phyloP scores from a whole-genome alignment of 2,113 vertebrate species.

The Tretioscincus oriximinensis region DNA sequence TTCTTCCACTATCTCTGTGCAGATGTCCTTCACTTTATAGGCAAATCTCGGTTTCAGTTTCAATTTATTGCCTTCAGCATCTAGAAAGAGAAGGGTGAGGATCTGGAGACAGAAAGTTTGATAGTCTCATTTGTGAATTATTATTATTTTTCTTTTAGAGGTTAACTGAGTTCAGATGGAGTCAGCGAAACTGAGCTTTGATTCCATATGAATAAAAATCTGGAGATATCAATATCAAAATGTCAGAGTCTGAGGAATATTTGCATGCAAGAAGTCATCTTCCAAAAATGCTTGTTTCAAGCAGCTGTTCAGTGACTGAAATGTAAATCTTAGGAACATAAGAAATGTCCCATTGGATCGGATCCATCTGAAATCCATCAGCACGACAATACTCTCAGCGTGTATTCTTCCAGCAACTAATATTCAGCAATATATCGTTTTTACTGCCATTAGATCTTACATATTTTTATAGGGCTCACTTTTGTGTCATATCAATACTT shows the following conservation, averaged over 20 bases:
- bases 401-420: too few species aligned
- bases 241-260: background rate
- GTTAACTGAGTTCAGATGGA: background rate
- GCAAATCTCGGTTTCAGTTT: slow-evolving; percentile 76
- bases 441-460: too few species aligned
- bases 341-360: too few species aligned
- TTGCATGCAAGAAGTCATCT: background rate
- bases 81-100: slow-evolving; percentile 26
- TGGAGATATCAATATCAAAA: background rate
- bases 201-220: background rate
- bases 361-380: too few species aligned
- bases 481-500: too few species aligned
- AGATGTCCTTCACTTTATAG: slow-evolving; percentile 68
- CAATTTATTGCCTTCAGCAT: slow-evolving; percentile 61
- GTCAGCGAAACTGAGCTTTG: background rate
- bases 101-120: background rate
- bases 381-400: too few species aligned
- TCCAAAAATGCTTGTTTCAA: background rate
- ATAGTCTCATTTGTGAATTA: background rate
- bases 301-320: too few species aligned
- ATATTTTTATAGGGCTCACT: too few species aligned
- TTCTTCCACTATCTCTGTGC: slow-evolving; percentile 46
- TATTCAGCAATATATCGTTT: too few species aligned
- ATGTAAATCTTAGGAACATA: background rate
- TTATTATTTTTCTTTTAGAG: background rate